phyloP scores from a whole-genome alignment of 2,113 vertebrate species.

The Hippocampus guttulatus region DNA sequence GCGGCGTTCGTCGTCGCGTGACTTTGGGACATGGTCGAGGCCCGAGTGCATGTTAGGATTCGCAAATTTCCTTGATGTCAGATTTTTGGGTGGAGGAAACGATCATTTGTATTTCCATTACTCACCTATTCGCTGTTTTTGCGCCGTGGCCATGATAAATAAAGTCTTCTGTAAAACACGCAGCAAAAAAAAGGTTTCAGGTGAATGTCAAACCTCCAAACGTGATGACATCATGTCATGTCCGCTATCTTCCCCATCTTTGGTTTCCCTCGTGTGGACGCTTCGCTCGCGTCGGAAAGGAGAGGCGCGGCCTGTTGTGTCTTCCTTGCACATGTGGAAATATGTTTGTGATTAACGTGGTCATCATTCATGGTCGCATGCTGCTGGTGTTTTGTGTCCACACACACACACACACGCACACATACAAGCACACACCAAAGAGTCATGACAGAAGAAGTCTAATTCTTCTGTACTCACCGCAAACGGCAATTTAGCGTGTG shows the following conservation, averaged over 20 bases:
- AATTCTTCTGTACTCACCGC: constrained; percentile 55
- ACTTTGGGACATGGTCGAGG: not conserved
- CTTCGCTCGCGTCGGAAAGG: not conserved
- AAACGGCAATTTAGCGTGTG: constrained; percentile 31
- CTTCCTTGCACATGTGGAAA: constrained; percentile 1
- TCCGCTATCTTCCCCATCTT: not conserved
- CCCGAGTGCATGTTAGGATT: not conserved
- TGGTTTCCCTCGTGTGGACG: not conserved
- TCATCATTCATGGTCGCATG: constrained; percentile 7
- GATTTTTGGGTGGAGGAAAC: no score
- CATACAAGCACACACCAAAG: no score
- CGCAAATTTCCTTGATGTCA: not conserved
- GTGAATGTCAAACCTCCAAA: not conserved
- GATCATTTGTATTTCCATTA: not conserved
- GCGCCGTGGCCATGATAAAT: not conserved
- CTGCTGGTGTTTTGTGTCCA: not conserved
- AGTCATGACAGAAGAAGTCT: constrained; percentile 50
- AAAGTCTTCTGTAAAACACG: no score
- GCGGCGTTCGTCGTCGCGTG: not conserved
- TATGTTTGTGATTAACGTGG: constrained; percentile 6
- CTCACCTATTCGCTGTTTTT: not conserved
- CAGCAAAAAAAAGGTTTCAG: no score
- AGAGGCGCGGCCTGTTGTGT: not conserved
- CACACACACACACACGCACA: not conserved
- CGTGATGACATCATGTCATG: not conserved